Conservation (phyloP, 1,140 invertebrate species). For the Chironomus tepperi region DNA sequence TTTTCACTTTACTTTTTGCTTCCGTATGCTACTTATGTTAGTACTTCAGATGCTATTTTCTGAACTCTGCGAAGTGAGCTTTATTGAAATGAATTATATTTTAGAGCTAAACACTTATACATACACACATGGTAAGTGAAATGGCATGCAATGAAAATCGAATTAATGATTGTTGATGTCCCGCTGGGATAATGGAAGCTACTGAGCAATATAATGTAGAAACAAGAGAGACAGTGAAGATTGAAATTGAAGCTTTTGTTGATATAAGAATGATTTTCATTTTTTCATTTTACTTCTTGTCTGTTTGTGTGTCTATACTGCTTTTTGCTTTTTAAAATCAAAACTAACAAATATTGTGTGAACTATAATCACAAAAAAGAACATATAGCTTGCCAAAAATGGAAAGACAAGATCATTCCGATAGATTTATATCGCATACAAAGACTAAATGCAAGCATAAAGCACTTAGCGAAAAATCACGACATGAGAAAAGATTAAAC, state of each 20-base stretch:
- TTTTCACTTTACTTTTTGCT: not conserved
- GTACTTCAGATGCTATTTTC: no score
- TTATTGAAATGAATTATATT: no score
- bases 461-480: constrained; percentile 7
- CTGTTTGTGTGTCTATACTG: no score
- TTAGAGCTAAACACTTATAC: not conserved
- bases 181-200: not conserved
- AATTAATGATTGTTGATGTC: constrained; percentile 3
- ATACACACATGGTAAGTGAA: not conserved
- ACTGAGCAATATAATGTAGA: not conserved
- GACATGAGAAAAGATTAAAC: not conserved
- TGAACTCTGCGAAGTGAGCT: no score
- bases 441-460: not conserved
- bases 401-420: not conserved
- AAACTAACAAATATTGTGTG: no score
- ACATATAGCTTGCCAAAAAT: not conserved
- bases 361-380: not conserved
- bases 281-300: no score
- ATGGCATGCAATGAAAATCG: not conserved
- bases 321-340: no score
- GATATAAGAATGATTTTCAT: not conserved
- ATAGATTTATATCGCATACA: not conserved
- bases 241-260: not conserved
- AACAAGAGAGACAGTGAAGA: not conserved
- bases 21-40: not conserved